Evolutionary conservation across 2,888 invertebrate genomes (phyloP).

Genomic region (Phanerotoma sp.): DNA sequence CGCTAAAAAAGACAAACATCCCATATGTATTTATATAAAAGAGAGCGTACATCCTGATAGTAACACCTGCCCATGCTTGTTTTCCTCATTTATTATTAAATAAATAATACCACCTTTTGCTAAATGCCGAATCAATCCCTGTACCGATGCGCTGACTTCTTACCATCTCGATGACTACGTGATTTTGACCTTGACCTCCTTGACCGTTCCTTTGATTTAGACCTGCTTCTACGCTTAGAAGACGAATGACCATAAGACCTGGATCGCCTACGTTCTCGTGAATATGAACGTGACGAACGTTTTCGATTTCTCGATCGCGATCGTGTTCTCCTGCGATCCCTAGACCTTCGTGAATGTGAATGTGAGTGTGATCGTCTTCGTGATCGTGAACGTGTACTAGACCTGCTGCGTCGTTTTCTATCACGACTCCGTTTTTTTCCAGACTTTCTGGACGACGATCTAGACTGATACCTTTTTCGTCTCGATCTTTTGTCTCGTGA

Average conservation of each 20-base stretch:
- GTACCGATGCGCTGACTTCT: conserved; percentile 56
- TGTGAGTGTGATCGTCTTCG: conserved; percentile 39
- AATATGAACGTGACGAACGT: conserved; percentile 33
- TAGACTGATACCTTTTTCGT: conserved; percentile 43
- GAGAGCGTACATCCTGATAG: conserved; percentile 14
- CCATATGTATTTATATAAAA: background rate
- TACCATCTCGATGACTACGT: conserved; percentile 52
- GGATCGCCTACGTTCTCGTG: conserved; percentile 40
- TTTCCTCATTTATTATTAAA: conserved; percentile 3
- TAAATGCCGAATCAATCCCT: conserved; percentile 46
- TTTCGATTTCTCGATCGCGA: conserved; percentile 28
- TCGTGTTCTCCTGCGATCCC: conserved; percentile 28
- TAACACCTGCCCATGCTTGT: conserved; percentile 10
- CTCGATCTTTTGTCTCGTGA: conserved; percentile 11
- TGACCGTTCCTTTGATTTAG: conserved; percentile 39
- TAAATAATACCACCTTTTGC: conserved; percentile 39
- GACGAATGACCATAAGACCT: conserved; percentile 17
- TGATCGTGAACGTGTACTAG: conserved; percentile 33
- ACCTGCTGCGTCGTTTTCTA: conserved; percentile 21
- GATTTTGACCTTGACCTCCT: conserved; percentile 47
- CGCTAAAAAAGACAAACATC: too few species aligned
- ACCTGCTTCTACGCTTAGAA: conserved; percentile 24
- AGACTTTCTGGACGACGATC: conserved; percentile 42
- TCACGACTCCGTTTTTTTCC: conserved; percentile 29
- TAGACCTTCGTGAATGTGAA: conserved; percentile 24